These are phyloP conservation scores for Apus apus DNA, from an alignment of 2,113 vertebrate genomes.

Conservation along the genomic window DNA sequence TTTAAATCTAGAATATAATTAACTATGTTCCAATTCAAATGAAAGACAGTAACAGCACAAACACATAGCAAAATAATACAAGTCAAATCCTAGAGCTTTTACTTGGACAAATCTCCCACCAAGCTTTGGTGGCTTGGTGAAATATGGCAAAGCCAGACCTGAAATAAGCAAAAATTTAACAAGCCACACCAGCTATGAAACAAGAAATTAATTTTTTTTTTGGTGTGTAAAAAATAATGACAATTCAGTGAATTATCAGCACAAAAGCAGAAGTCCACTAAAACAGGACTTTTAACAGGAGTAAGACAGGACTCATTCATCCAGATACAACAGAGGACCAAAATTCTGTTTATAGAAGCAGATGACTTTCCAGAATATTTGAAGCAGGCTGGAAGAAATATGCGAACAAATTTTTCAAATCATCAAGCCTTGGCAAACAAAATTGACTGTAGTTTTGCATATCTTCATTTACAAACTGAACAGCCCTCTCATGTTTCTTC, in stretches of 20 bases:
- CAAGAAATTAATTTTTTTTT: neutral
- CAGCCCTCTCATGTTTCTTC: neutral
- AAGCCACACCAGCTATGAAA: neutral
- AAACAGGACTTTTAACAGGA: neutral
- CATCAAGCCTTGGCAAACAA: conserved; percentile 33
- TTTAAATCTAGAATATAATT: conserved; percentile 61
- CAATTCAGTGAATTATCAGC: neutral
- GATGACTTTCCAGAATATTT: conserved; percentile 44
- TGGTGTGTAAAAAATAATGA: neutral
- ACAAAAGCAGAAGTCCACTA: neutral
- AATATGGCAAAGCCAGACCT: neutral
- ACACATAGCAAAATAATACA: neutral
- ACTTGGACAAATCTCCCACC: conserved; percentile 13
- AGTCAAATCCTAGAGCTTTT: conserved; percentile 20
- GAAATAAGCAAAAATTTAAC: conserved; percentile 34
- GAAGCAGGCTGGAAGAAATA: conserved; percentile 39
- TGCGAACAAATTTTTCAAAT: conserved; percentile 10
- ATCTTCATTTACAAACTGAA: conserved; percentile 32
- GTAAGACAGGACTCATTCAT: neutral
- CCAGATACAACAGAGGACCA: neutral
- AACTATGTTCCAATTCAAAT: conserved; percentile 49
- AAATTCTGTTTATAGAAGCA: conserved; percentile 29
- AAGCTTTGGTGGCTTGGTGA: neutral
- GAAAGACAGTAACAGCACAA: conserved; percentile 14
- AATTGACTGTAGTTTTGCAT: conserved; percentile 30